Percentiles rank a stretch among this genome's conserved stretches.
phyloP scores from a whole-genome alignment of 2,113 vertebrate species.

The Macaca mulatta region DNA sequence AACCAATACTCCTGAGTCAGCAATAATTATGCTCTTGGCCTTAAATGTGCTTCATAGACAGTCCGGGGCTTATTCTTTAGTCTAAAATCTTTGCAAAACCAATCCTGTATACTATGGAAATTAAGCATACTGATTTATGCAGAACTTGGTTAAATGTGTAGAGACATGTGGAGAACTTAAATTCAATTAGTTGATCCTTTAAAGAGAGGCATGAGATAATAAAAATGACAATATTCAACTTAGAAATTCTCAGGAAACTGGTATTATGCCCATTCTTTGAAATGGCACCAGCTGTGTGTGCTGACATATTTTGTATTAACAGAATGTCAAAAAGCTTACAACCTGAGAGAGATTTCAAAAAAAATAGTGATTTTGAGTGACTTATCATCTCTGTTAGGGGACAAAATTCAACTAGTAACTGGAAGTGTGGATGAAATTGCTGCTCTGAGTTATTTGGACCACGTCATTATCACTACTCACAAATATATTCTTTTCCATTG shows the following conservation, averaged over 20 bases:
- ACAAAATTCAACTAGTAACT: background rate
- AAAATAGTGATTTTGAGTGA: slow-evolving; percentile 47
- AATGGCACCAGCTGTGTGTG: background rate
- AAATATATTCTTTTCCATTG: background rate
- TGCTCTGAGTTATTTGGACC: slow-evolving; percentile 34
- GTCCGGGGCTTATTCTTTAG: slow-evolving; percentile 13
- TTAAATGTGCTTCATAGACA: background rate
- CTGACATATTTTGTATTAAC: background rate
- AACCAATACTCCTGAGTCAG: background rate
- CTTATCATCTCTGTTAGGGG: slow-evolving; percentile 33
- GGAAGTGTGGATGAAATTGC: slow-evolving; percentile 52
- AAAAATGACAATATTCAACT: background rate
- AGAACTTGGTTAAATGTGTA: slow-evolving; percentile 40
- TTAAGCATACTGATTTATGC: background rate
- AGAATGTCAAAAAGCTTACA: slow-evolving; percentile 48
- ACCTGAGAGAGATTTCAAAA: slow-evolving; percentile 50
- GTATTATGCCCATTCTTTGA: background rate
- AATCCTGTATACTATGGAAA: background rate
- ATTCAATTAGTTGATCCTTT: slow-evolving; percentile 52
- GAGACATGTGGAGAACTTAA: background rate
- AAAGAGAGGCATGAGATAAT: background rate
- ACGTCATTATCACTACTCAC: background rate
- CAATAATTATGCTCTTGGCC: background rate
- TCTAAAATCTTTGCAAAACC: slow-evolving; percentile 2
- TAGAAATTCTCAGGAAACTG: slow-evolving; percentile 32